Evolutionary conservation across 37 sponge, comb jelly and placozoan genomes (phyloP).

Genomic region (Theonella swinhoei): DNA sequence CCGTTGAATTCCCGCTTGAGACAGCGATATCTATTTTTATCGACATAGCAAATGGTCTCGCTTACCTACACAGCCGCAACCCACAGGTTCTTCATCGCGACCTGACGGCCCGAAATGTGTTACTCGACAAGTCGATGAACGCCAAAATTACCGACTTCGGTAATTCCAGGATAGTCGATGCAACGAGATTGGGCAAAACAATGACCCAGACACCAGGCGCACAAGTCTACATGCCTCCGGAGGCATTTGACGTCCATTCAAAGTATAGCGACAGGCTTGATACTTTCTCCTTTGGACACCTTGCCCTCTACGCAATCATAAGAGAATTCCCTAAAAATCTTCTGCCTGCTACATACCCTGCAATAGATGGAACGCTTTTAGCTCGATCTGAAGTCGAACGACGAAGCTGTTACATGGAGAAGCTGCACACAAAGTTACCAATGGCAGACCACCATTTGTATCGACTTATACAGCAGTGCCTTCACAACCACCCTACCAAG

Average conservation of each 20-base stretch:
- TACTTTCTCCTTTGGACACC: slow-evolving; percentile 35
- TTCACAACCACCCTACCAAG: background rate
- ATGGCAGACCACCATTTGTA: background rate
- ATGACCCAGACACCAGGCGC: slow-evolving; percentile 13
- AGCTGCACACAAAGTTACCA: background rate
- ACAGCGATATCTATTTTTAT: slow-evolving; percentile 11
- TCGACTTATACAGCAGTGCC: background rate
- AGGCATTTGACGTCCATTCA: background rate
- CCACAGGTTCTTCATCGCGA: slow-evolving; percentile 44
- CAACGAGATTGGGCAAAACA: background rate
- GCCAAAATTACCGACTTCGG: slow-evolving; percentile 62
- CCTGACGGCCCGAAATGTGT: slow-evolving; percentile 40
- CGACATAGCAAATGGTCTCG: slow-evolving; percentile 37
- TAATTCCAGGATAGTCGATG: slow-evolving; percentile 6
- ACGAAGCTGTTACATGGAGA: slow-evolving; percentile 1
- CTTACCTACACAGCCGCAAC: slow-evolving; percentile 32
- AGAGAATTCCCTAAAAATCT: slow-evolving; percentile 5
- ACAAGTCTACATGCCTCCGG: slow-evolving; percentile 23
- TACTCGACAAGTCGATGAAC: slow-evolving; percentile 11
- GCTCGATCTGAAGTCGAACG: slow-evolving; percentile 31
- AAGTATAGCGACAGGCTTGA: slow-evolving; percentile 8
- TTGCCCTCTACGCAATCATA: slow-evolving; percentile 6
- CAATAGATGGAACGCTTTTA: background rate
- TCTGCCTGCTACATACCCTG: slow-evolving; percentile 24
- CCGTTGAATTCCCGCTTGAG: background rate